Evolutionary conservation across 92 coral and sea anemone species (phyloP).

Genomic region (Palythoa heliodiscus): DNA sequence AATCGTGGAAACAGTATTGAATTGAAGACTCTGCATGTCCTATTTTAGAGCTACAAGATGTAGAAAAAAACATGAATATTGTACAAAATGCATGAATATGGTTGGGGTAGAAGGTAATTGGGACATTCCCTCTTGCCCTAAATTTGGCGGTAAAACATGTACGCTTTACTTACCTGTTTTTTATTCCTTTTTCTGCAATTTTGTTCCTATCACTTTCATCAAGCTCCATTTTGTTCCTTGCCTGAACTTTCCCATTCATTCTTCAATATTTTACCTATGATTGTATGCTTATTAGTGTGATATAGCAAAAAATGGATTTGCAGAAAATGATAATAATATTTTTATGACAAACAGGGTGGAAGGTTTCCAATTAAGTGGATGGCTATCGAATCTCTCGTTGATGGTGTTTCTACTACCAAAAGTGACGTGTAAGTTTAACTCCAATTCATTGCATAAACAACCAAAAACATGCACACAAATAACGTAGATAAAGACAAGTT

Average conservation of each 20-base stretch:
- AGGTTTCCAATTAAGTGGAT: slow-evolving; percentile 99
- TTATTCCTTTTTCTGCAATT: too few species aligned
- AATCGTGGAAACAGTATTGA: too few species aligned
- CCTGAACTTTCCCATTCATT: background rate
- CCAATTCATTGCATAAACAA: background rate
- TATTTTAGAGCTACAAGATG: too few species aligned
- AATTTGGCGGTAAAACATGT: too few species aligned
- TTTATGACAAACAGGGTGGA: slow-evolving; percentile 74
- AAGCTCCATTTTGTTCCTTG: background rate
- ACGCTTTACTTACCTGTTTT: too few species aligned
- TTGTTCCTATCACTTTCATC: background rate
- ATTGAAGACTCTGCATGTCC: too few species aligned
- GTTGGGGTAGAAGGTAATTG: too few species aligned
- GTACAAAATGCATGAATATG: too few species aligned
- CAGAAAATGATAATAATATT: background rate
- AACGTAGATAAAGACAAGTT: too few species aligned
- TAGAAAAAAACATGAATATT: too few species aligned
- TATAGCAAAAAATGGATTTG: background rate
- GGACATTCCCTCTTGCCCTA: too few species aligned
- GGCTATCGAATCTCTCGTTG: slow-evolving; percentile 95
- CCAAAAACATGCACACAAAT: too few species aligned
- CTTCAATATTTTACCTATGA: background rate
- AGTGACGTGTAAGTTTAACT: slow-evolving; percentile 91
- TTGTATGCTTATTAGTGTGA: background rate
- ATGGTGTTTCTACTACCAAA: slow-evolving; percentile 96